Conservation (phyloP, 2,113 vertebrate species). For the Acrocephalus arundinaceus region DNA sequence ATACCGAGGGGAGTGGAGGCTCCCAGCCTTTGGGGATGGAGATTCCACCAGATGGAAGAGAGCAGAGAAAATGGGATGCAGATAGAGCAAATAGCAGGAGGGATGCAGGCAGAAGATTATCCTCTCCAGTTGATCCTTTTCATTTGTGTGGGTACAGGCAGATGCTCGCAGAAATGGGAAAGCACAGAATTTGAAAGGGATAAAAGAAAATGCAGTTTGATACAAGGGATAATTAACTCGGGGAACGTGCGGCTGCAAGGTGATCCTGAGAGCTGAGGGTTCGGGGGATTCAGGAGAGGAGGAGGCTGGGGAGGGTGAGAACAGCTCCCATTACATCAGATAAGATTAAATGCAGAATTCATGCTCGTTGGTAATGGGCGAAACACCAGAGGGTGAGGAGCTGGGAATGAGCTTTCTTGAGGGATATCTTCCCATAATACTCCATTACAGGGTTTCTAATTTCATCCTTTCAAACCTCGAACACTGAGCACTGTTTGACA, state of each 20-base stretch:
- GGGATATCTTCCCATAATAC: background rate
- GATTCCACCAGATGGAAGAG: background rate
- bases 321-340: background rate
- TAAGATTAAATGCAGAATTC: background rate
- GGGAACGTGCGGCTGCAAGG: background rate
- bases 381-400: background rate
- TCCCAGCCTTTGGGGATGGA: background rate
- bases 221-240: background rate
- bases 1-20: background rate
- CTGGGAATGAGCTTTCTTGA: background rate
- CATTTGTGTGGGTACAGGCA: background rate
- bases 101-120: background rate
- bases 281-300: background rate
- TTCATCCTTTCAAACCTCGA: background rate
- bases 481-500: background rate
- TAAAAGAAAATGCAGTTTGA: background rate
- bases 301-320: background rate
- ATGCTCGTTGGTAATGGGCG: background rate
- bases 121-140: background rate
- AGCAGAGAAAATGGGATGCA: background rate
- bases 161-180: background rate
- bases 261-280: background rate
- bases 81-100: background rate
- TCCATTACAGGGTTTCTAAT: background rate
- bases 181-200: background rate